phyloP scores from a whole-genome alignment of 2,797 vertebrate species.

The Siniperca scherzeri region DNA sequence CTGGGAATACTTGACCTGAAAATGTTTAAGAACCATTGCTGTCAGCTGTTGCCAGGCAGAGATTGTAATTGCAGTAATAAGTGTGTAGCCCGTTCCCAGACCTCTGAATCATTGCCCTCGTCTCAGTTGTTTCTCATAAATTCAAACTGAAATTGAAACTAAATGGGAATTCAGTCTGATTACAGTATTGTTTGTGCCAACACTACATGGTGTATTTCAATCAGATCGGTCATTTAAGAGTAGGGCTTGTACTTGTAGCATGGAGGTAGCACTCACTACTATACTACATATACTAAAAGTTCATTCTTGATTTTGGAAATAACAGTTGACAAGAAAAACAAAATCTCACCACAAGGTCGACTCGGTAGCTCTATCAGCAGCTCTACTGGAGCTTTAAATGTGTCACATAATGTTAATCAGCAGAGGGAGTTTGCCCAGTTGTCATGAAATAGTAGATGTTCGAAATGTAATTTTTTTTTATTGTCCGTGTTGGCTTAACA shows the following conservation, averaged over 20 bases:
- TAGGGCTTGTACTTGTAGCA: background rate
- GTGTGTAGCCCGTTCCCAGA: background rate
- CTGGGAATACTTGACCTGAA: background rate
- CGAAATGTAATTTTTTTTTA: background rate
- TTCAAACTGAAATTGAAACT: background rate
- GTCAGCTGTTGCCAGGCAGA: constrained; percentile 2
- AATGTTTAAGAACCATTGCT: background rate
- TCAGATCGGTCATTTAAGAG: background rate
- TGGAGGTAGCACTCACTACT: background rate
- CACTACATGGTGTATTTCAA: background rate
- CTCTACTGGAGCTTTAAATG: background rate
- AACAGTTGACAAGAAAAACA: background rate
- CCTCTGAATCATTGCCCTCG: background rate
- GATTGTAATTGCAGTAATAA: background rate
- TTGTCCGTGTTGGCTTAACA: background rate
- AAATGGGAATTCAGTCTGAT: background rate
- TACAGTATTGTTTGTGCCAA: background rate
- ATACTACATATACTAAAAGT: no score
- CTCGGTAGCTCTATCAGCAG: no score
- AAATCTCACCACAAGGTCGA: background rate
- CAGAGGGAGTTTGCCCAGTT: background rate
- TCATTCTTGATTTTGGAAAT: background rate
- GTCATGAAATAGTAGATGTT: background rate
- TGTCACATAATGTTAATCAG: background rate
- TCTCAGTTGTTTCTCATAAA: background rate